Base-by-base conservation (phyloP, 1,140 invertebrate genomes). In the Propsilocerus akamusi region DNA sequence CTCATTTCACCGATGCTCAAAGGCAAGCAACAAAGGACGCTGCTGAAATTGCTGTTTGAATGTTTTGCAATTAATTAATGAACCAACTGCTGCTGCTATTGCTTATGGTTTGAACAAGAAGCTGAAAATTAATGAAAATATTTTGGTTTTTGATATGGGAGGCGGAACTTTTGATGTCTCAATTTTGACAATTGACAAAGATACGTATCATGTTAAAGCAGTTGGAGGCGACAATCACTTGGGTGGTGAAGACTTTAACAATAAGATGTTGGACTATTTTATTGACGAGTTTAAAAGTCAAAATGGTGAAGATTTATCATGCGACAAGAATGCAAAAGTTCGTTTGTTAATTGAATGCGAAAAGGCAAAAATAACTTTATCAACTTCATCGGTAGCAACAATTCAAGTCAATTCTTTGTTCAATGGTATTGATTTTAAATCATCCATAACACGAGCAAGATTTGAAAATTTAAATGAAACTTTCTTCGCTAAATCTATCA, bases 381-480 rank as follows among this genome's bases (percentile, higher is more conserved):
- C 88, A 51, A 80, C 86, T 46, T 86, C 84, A 56, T 91, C 95
- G 66, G 89, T 94, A 69, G 87, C 92, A 49, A 83, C 83, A 64
- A 91, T 98, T 62, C 93, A 97, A 74, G 95, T 98, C 63, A 94
- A 98, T 72, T 93, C 89, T 17, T 85, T 97, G 75, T 95, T 86
- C 60, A 92, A 98, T 60, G 91, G 93, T 58, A 89, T 95, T 61
- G 93, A 98, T 60, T 97, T 98, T 77, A 91, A 86, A 8, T 93
- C 97, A 68, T 93, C 89, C 10, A 72, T 97, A 14, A 97, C 94
- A 51, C 74, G 94, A 58, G 94, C 94, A 57, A 96, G 95, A 71
- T 97, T 97, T 66, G 94, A 97, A 63, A 94, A 97, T 66, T 70
- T 98, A 61, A 97, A 97, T 30, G n/a, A n/a, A 30, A 30, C 28